Conservation (phyloP, 2,888 invertebrate genomes). For the Yponomeuta evonymella region DNA sequence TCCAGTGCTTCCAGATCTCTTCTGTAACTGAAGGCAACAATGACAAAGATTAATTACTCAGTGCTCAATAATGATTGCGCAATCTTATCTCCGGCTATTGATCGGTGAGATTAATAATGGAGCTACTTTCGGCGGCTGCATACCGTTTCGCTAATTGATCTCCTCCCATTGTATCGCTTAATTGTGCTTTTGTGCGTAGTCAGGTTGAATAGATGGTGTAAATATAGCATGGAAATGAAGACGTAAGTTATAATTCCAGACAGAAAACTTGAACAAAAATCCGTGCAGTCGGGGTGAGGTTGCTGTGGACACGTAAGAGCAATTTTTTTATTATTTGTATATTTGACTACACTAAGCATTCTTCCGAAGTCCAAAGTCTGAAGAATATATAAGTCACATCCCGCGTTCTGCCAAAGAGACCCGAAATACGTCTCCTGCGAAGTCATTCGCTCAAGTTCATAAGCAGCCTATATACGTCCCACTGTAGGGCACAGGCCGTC, state of each 20-base stretch:
- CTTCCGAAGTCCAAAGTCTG: too few relatives aligned
- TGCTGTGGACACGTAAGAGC: too few relatives aligned
- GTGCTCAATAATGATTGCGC: slow-evolving; percentile 52
- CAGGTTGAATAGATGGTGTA: not conserved
- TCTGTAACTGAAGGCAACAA: slow-evolving; percentile 51
- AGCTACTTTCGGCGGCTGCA: not conserved
- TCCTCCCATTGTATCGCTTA: not conserved
- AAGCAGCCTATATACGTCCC: too few relatives aligned
- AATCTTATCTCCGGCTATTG: slow-evolving; percentile 50
- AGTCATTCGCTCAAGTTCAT: too few relatives aligned
- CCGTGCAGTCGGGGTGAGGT: too few relatives aligned
- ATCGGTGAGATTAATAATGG: slow-evolving; percentile 32
- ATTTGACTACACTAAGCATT: too few relatives aligned
- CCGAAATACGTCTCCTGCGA: too few relatives aligned
- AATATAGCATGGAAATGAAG: not conserved
- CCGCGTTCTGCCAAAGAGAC: too few relatives aligned
- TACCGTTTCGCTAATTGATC: not conserved
- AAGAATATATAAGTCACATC: too few relatives aligned
- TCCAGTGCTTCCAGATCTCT: slow-evolving; percentile 18
- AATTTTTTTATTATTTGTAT: too few relatives aligned
- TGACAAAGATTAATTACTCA: slow-evolving; percentile 63
- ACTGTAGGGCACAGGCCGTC: too few relatives aligned
- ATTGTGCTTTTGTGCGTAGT: not conserved
- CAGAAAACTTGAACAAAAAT: too few relatives aligned
- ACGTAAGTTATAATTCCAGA: not conserved